Conservation (phyloP, 2,888 invertebrate species). For the Drosophila helvetica region DNA sequence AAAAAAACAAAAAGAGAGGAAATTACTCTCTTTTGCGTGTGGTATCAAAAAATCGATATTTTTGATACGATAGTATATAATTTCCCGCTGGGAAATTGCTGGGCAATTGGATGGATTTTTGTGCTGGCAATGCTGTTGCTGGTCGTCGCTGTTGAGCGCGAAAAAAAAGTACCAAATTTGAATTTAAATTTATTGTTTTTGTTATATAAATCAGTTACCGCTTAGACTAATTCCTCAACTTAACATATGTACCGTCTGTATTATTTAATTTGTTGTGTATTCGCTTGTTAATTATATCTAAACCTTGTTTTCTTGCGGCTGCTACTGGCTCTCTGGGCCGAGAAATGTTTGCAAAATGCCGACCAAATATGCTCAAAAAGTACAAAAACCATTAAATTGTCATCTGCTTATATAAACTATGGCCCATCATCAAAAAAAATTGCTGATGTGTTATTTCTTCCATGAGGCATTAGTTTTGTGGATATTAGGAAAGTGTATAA, state of each 20-base stretch:
- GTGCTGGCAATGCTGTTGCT: background rate
- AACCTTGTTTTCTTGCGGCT: constrained; percentile 47
- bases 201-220: constrained; percentile 61
- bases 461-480: constrained; percentile 56
- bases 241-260: constrained; percentile 51
- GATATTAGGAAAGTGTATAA: constrained; percentile 51
- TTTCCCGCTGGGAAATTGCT: too few relatives aligned
- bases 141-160: background rate
- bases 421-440: constrained; percentile 37
- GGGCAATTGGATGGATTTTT: background rate
- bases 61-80: too few relatives aligned
- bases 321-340: constrained; percentile 41
- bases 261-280: constrained; percentile 43
- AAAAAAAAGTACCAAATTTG: background rate
- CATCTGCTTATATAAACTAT: constrained; percentile 33
- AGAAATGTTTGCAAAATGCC: constrained; percentile 32
- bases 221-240: constrained; percentile 59
- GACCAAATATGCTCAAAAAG: constrained; percentile 41
- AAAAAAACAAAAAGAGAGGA: too few relatives aligned
- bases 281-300: constrained; percentile 42
- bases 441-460: constrained; percentile 30
- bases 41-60: too few relatives aligned
- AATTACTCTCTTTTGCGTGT: too few relatives aligned
- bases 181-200: constrained; percentile 53
- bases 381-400: constrained; percentile 43